These are phyloP conservation scores for Actinernus sp. DNA, from an alignment of 92 coral and sea anemone species.

Conservation along the genomic window DNA sequence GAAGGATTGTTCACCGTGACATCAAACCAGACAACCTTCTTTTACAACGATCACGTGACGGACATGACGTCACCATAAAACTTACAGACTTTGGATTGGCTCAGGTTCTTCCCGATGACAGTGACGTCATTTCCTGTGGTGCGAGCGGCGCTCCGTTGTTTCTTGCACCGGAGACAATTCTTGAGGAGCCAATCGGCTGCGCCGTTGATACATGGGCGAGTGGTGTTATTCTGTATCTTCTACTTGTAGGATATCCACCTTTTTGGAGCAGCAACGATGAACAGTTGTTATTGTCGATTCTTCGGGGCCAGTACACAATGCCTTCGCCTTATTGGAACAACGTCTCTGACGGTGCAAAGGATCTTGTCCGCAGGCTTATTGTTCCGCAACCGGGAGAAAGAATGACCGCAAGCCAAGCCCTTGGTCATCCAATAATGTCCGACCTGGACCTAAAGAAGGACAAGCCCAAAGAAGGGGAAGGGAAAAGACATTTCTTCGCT, in stretches of 20 bases:
- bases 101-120: slow-evolving; percentile 61
- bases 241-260: slow-evolving; percentile 96
- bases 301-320: slow-evolving; percentile 74
- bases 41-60: slow-evolving; percentile 58
- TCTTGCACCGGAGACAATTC: slow-evolving; percentile 97
- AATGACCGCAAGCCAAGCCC: slow-evolving; percentile 81
- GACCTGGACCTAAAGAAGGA: slow-evolving; percentile 16
- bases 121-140: slow-evolving; percentile 69
- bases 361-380: slow-evolving; percentile 67
- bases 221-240: slow-evolving; percentile 83
- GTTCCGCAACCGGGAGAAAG: slow-evolving; percentile 70
- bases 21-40: slow-evolving; percentile 96
- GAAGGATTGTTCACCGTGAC: slow-evolving; percentile 89
- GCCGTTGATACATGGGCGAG: slow-evolving; percentile 97
- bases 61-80: slow-evolving; percentile 68
- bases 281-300: slow-evolving; percentile 75
- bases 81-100: slow-evolving; percentile 96
- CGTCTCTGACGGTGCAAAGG: slow-evolving; percentile 72
- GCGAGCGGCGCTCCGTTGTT: slow-evolving; percentile 98
- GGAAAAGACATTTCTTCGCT: slow-evolving; percentile 55
- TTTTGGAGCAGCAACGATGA: slow-evolving; percentile 92
- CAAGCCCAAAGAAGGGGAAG: slow-evolving; percentile 5
- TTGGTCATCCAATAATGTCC: slow-evolving; percentile 61
- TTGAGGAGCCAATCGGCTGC: slow-evolving; percentile 87
- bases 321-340: slow-evolving; percentile 77